These are phyloP conservation scores for Oedothorax gibbosus DNA, from an alignment of 1,140 invertebrate species.

Conservation along the genomic window DNA sequence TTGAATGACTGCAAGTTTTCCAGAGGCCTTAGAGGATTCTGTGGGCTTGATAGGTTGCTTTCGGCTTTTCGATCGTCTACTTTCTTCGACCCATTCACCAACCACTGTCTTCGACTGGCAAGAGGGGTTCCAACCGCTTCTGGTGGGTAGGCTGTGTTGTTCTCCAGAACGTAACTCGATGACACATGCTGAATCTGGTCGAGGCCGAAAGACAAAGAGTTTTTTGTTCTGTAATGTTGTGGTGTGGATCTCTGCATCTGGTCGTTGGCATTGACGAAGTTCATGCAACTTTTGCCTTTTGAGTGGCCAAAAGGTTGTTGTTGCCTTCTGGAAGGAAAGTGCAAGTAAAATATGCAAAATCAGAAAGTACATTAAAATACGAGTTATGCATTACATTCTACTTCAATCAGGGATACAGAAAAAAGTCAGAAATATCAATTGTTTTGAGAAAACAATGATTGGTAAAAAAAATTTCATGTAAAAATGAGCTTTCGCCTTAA, in stretches of 20 bases:
- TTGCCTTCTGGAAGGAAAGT: not conserved
- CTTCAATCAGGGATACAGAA: too few relatives aligned
- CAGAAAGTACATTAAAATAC: too few relatives aligned
- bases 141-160: constrained; percentile 44
- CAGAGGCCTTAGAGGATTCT: constrained; percentile 52
- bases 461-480: too few relatives aligned
- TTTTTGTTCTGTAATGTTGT: constrained; percentile 39
- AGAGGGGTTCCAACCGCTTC: constrained; percentile 54
- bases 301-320: constrained; percentile 42
- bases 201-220: constrained; percentile 41
- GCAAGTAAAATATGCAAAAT: too few relatives aligned
- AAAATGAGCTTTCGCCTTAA: too few relatives aligned
- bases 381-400: too few relatives aligned
- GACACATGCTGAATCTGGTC: constrained; percentile 46
- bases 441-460: too few relatives aligned
- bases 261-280: constrained; percentile 92
- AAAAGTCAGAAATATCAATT: too few relatives aligned
- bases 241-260: constrained; percentile 70
- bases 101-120: constrained; percentile 55
- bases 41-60: constrained; percentile 50
- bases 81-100: constrained; percentile 43
- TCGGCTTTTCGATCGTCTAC: constrained; percentile 37
- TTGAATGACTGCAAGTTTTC: constrained; percentile 50
- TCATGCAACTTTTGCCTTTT: constrained; percentile 78
- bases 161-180: constrained; percentile 38